phyloP scores from a whole-genome alignment of 2,113 vertebrate species.

The Psammodynastes pulverulentus region DNA sequence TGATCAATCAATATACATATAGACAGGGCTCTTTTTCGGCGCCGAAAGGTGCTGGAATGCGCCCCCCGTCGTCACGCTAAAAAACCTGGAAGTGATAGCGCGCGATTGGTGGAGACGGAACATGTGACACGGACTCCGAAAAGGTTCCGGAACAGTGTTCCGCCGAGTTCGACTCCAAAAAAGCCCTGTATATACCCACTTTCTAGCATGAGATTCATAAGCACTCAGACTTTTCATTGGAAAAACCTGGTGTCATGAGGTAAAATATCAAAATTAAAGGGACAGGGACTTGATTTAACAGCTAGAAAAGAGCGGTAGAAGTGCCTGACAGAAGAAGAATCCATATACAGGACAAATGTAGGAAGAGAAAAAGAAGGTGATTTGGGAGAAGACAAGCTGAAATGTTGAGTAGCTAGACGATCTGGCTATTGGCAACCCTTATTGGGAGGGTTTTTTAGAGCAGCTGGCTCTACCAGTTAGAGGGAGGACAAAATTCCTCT shows the following conservation, averaged over 20 bases:
- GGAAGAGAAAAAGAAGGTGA: not conserved
- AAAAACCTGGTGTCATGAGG: not conserved
- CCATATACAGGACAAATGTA: not conserved
- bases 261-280: not conserved
- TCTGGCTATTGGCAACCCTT: not conserved
- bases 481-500: not conserved
- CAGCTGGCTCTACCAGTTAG: not conserved
- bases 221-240: not conserved
- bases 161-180: no score
- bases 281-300: not conserved
- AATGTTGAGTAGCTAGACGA: not conserved
- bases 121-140: no score
- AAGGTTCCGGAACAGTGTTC: no score
- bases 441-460: not conserved
- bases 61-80: no score
- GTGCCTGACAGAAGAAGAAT: not conserved
- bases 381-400: not conserved
- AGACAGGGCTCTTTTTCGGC: no score
- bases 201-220: not conserved
- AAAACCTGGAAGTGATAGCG: no score
- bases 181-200: not conserved
- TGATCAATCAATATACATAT: not conserved
- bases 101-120: no score
- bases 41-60: no score
- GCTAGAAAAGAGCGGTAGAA: not conserved